phyloP scores from a whole-genome alignment of 2,888 invertebrate species.

The Reticulitermes lucifugus region DNA sequence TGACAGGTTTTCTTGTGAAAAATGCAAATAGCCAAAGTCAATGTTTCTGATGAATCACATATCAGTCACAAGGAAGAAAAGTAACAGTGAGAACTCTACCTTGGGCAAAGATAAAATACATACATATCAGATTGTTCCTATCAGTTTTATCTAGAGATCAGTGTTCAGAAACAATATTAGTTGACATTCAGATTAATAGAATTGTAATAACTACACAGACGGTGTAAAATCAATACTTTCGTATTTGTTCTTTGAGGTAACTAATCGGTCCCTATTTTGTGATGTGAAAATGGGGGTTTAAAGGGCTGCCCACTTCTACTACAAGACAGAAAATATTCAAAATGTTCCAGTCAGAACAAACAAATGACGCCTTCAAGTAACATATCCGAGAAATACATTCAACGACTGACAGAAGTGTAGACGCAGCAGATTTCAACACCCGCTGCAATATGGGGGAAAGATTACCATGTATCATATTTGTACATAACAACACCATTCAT shows the following conservation, averaged over 20 bases:
- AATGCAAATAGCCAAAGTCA: not conserved
- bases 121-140: conserved; percentile 48
- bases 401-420: not conserved
- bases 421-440: no score
- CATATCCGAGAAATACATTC: not conserved
- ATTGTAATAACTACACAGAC: not conserved
- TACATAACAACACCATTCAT: not conserved
- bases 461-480: conserved; percentile 7
- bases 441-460: not conserved
- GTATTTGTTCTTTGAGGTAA: conserved; percentile 18
- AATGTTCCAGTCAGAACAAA: no score
- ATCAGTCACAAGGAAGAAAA: conserved; percentile 12
- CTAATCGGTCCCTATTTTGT: not conserved
- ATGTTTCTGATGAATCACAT: conserved; percentile 11
- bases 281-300: not conserved
- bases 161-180: not conserved
- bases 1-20: not conserved
- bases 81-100: conserved; percentile 11
- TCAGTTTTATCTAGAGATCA: conserved; percentile 26
- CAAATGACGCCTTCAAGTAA: no score
- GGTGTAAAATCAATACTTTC: not conserved
- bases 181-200: not conserved
- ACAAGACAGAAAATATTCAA: no score
- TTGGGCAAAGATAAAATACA: conserved; percentile 22
- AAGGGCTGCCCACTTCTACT: not conserved